Evolutionary conservation across 2,888 invertebrate species (phyloP).

Genomic region (Orthosia cruda): DNA sequence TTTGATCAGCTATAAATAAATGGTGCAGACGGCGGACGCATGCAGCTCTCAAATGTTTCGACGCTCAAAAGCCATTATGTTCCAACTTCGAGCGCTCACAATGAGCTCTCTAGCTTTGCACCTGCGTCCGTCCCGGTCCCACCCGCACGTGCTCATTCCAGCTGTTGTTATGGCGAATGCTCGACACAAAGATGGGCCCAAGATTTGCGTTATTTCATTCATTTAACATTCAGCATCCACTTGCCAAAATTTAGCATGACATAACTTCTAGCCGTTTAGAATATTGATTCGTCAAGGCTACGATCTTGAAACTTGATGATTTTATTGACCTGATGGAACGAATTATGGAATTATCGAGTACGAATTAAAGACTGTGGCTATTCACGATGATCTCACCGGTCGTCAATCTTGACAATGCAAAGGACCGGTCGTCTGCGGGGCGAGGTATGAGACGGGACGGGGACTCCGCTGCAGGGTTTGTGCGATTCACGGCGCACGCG

Average conservation of each 20-base stretch:
- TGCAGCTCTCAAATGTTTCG: constrained; percentile 69
- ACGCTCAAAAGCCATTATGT: constrained; percentile 81
- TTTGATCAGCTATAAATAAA: constrained; percentile 67
- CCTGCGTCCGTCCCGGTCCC: constrained; percentile 90
- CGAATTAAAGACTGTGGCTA: constrained; percentile 81
- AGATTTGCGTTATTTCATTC: constrained; percentile 50
- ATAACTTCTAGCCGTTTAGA: constrained; percentile 9
- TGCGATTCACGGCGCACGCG: constrained; percentile 87
- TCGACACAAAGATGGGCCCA: constrained; percentile 60
- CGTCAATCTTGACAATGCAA: constrained; percentile 91
- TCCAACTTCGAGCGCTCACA: constrained; percentile 75
- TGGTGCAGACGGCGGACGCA: constrained; percentile 63
- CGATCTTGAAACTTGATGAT: constrained; percentile 47
- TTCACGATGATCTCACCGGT: constrained; percentile 90
- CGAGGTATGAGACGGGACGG: constrained; percentile 80
- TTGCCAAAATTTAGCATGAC: constrained; percentile 18
- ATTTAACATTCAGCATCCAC: constrained; percentile 31
- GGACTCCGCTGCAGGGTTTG: constrained; percentile 86
- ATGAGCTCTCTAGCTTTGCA: constrained; percentile 81
- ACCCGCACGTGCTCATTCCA: constrained; percentile 86
- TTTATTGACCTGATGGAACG: constrained; percentile 64
- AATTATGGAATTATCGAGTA: constrained; percentile 78
- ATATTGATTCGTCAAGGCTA: constrained; percentile 38
- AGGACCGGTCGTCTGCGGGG: constrained; percentile 88
- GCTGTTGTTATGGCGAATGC: constrained; percentile 70